Percentiles rank a stretch among this genome's conserved stretches.
phyloP scores from a whole-genome alignment of 2,113 vertebrate species.

The Numenius arquata region DNA sequence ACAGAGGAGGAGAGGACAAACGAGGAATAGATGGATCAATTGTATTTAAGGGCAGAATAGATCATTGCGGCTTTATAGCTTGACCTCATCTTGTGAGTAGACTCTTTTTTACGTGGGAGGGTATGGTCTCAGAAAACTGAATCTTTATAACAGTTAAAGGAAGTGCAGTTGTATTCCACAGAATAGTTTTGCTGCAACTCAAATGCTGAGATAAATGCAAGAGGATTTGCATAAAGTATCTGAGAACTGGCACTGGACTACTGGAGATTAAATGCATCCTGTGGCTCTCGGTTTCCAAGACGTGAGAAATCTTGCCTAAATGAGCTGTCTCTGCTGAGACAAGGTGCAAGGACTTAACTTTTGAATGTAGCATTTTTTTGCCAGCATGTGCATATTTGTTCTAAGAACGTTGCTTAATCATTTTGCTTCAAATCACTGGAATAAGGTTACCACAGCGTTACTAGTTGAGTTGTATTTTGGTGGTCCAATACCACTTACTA shows the following conservation, averaged over 20 bases:
- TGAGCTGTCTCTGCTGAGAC: not conserved
- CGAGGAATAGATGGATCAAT: not conserved
- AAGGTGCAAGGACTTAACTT: not conserved
- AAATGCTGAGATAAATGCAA: not conserved
- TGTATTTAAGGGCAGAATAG: not conserved
- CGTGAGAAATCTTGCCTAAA: not conserved
- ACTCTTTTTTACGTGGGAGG: not conserved
- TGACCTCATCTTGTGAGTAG: not conserved
- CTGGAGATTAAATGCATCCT: not conserved
- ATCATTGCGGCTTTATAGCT: not conserved
- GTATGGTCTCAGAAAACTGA: not conserved
- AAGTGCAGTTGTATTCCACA: not conserved
- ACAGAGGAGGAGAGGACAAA: not conserved
- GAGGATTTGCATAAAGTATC: not conserved
- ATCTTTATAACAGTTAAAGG: not conserved
- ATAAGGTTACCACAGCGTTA: not conserved
- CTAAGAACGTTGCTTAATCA: not conserved
- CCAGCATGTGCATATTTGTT: not conserved
- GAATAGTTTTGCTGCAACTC: not conserved
- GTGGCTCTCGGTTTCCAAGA: not conserved
- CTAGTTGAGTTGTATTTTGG: not conserved
- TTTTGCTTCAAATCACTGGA: not conserved
- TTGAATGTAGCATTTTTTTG: not conserved
- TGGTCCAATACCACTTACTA: not conserved
- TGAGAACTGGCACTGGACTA: not conserved